These are phyloP conservation scores for Coilia nasus DNA, from an alignment of 2,797 vertebrate species.

Conservation along the genomic window DNA sequence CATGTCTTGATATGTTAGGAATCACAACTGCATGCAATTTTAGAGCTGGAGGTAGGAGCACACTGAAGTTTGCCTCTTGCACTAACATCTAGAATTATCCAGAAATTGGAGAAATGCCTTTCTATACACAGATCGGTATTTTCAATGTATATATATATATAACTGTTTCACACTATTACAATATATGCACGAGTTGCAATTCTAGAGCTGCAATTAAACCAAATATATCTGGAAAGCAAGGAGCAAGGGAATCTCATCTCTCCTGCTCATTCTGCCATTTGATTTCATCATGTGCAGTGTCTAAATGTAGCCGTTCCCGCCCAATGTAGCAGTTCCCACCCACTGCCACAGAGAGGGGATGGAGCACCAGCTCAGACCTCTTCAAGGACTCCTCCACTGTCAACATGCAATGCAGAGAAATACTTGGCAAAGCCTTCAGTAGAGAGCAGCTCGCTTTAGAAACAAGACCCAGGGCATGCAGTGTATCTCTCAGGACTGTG, in stretches of 20 bases:
- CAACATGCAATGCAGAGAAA: slow-evolving; percentile 24
- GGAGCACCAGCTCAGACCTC: neutral
- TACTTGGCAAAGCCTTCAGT: slow-evolving; percentile 4
- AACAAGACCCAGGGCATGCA: neutral
- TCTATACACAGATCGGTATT: neutral
- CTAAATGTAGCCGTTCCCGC: neutral
- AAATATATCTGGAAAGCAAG: neutral
- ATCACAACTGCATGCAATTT: neutral
- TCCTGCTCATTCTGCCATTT: neutral
- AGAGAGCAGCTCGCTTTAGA: neutral
- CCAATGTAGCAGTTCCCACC: slow-evolving; percentile 11
- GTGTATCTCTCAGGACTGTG: neutral
- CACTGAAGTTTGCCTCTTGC: neutral
- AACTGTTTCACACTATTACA: neutral
- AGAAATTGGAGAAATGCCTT: neutral
- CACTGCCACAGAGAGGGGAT: slow-evolving; percentile 15
- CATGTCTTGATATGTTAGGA: neutral
- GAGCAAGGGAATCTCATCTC: no score
- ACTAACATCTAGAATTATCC: neutral
- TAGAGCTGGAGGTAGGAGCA: no score
- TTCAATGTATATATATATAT: neutral
- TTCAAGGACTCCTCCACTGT: slow-evolving; percentile 9
- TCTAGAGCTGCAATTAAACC: neutral
- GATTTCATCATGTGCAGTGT: slow-evolving; percentile 12
- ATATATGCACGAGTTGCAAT: neutral